These are phyloP conservation scores for Leptinotarsa texana DNA, from an alignment of 1,140 invertebrate species.

Conservation along the genomic window DNA sequence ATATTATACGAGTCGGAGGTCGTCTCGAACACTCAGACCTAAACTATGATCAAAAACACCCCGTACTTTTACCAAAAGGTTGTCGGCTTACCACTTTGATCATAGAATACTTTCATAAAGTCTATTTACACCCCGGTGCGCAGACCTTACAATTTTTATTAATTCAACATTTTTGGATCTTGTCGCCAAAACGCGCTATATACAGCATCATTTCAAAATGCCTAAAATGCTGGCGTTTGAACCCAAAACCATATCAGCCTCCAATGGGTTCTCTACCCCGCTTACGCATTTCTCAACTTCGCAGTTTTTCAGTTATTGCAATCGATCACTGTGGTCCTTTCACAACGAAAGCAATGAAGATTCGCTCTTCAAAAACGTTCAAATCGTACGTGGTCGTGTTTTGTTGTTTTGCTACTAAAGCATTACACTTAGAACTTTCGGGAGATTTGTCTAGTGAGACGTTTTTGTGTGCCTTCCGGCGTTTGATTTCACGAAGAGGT, in stretches of 20 bases:
- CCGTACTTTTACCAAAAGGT: background rate
- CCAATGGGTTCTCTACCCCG: background rate
- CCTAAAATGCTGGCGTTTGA: background rate
- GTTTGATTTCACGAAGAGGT: constrained; percentile 25
- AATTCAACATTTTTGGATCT: background rate
- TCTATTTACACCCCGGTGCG: background rate
- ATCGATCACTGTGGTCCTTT: constrained; percentile 46
- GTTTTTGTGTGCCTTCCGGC: constrained; percentile 41
- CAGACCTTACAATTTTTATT: background rate
- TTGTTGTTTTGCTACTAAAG: constrained; percentile 11
- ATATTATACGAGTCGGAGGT: constrained; percentile 11
- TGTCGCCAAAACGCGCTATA: constrained; percentile 10
- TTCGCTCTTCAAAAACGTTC: constrained; percentile 32
- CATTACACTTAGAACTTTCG: background rate
- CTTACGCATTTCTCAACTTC: background rate
- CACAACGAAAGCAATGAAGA: constrained; percentile 23
- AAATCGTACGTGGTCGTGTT: constrained; percentile 40
- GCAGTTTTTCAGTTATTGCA: background rate
- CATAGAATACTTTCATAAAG: background rate
- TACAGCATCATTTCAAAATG: background rate
- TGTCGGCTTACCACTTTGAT: background rate
- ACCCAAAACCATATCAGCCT: background rate
- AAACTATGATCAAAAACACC: background rate
- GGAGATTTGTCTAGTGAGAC: background rate
- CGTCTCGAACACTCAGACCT: background rate